phyloP scores from a whole-genome alignment of 2,888 invertebrate genomes.

The Cheilosia variabilis region DNA sequence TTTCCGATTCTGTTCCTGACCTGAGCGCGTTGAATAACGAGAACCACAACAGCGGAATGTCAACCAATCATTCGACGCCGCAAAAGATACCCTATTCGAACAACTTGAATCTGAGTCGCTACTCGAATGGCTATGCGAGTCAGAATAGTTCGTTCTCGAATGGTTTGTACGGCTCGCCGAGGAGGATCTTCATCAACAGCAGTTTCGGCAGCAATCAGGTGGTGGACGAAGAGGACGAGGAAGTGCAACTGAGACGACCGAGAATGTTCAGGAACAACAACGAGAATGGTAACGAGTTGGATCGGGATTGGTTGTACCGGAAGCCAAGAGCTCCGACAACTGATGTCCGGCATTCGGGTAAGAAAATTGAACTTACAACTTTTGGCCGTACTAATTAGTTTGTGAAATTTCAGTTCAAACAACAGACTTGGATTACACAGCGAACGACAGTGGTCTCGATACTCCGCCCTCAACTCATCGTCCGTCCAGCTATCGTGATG shows the following conservation, averaged over 20 bases:
- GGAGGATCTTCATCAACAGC: conserved; percentile 82
- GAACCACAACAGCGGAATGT: conserved; percentile 82
- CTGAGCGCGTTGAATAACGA: conserved; percentile 82
- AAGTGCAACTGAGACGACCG: conserved; percentile 82
- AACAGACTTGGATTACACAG: conserved; percentile 86
- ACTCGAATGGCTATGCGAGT: conserved; percentile 81
- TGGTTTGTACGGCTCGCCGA: conserved; percentile 82
- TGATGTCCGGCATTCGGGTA: conserved; percentile 83
- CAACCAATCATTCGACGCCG: conserved; percentile 83
- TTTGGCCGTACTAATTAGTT: background rate
- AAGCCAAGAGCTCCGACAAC: conserved; percentile 82
- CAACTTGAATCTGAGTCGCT: conserved; percentile 81
- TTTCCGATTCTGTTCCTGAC: conserved; percentile 83
- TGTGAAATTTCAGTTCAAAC: conserved; percentile 83
- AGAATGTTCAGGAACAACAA: conserved; percentile 80
- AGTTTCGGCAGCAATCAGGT: conserved; percentile 82
- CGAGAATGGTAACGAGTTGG: conserved; percentile 82
- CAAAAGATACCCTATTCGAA: conserved; percentile 82
- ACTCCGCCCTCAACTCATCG: conserved; percentile 84
- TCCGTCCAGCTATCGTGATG: conserved; percentile 83
- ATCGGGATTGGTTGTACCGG: conserved; percentile 83
- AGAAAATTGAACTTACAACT: conserved; percentile 5
- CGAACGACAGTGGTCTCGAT: conserved; percentile 84
- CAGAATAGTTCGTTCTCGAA: conserved; percentile 82
- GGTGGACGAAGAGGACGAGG: conserved; percentile 82